Percentiles rank a stretch among this genome's conserved stretches.
phyloP scores from a whole-genome alignment of 2,797 vertebrate genomes.

The Urosaurus nigricauda region DNA sequence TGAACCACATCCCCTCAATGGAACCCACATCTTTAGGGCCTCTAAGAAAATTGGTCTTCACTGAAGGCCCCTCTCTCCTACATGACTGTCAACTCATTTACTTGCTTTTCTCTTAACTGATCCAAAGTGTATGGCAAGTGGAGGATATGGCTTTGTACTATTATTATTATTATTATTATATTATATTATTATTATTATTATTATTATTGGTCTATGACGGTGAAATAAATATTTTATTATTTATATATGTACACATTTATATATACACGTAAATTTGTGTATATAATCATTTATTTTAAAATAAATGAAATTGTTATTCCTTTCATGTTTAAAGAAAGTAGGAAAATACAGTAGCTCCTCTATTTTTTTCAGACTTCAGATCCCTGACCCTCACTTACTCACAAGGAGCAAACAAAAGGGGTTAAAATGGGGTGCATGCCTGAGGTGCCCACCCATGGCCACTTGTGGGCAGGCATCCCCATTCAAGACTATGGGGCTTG shows the following conservation, averaged over 20 bases:
- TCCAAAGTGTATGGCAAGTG: background rate
- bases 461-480: background rate
- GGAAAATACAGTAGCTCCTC: background rate
- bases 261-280: too few relatives aligned
- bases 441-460: too few relatives aligned
- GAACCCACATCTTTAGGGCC: too few relatives aligned
- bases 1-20: background rate
- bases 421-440: too few relatives aligned
- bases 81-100: background rate
- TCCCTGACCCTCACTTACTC: too few relatives aligned
- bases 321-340: background rate
- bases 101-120: background rate
- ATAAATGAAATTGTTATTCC: background rate
- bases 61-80: background rate
- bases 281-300: too few relatives aligned
- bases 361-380: too few relatives aligned
- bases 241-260: background rate
- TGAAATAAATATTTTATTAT: too few relatives aligned
- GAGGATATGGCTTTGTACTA: background rate
- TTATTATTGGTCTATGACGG: too few relatives aligned
- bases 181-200: background rate
- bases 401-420: too few relatives aligned
- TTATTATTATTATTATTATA: background rate
- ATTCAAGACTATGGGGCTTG: too few relatives aligned
- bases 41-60: too few relatives aligned